Base-by-base conservation (phyloP, 2,113 vertebrate species). In the Pyxicephalus adspersus region DNA sequence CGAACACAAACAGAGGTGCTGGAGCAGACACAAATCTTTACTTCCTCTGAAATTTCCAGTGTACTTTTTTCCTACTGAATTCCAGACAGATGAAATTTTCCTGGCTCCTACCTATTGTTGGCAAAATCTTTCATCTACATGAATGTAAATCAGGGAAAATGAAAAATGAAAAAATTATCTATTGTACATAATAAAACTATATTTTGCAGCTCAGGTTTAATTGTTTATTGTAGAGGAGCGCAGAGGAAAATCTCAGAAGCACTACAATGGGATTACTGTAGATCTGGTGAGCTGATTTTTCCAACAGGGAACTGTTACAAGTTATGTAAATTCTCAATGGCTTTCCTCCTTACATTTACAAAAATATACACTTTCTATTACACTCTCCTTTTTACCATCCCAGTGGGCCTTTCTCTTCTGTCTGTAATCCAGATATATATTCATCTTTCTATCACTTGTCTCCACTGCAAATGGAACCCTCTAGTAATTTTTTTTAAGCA, bases 1-100 rank as follows among this genome's bases (percentile, higher is more conserved):
- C 81, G 93, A 94, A 90, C 87, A 88, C 93, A 95, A 95, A 95
- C 92, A 95, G 73, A 95, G 93, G 94, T 92, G 89, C 77, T 90
- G 89, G 90, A 90, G 91, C 92, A 91, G 88, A 92, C 92, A 90
- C 92, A 90, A 93, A 95, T 94, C 93, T 92, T 90, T 86, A 87
- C 94, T 96, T 96, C 95, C 94, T 94, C 94, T 95, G 94, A 95
- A 91, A 95, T 95, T 94, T 94, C 94, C 92, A 85, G 88, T 85
- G 89, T 90, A 92, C 92, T 94, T 92, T 94, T 64, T 76, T 91
- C 92, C 94, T 93, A 93, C 96, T 93, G 90, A 94, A 97, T 96
- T 97, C 96, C 95, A 97, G 92, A 96, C 95, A 93, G 94, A 94
- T 97, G 94, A 96, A 94, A 94, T 93, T 95, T 96, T 96, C 95